Base-by-base conservation (phyloP, 2,888 invertebrate genomes). In the Mimumesa dahlbomi region DNA sequence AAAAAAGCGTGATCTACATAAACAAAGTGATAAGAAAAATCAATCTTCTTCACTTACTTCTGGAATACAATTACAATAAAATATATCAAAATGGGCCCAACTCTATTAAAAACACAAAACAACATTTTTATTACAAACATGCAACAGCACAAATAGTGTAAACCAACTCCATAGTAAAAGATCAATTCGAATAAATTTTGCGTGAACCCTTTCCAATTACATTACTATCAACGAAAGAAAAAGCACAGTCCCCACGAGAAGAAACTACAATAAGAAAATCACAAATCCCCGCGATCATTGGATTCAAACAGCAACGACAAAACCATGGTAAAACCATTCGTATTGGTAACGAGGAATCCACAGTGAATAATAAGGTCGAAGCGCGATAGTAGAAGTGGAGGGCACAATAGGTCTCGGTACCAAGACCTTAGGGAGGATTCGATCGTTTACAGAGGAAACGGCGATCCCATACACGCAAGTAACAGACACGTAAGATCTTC, bases 401-500 rank as follows among this genome's bases (percentile, higher is more conserved):
- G 42, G 31, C 53, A 61, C 16, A 52, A 40, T 19, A 19, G 25
- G 21, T 67, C 67, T 62, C 14, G 29, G 49, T 42, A 38, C 14
- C 36, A 6, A 6, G 43, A 63, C 34, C 45, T 62, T 36, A 21
- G 45, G 56, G 31, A 31, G 53, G 52, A 48, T 25, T 34, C 13
- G 45, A 29, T 38, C n/a, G 45, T 22, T 63, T 38, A 22, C 58
- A 61, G 34, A 50, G 57, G 67, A 71, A 71, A 46, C 48, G 56
- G 50, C 63, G 52, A 57, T 61, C 58, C 43, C 61, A 56, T 42
- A 58, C 49, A 64, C 42, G 36, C 61, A 18, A 19, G 62, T 45
- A 56, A 29, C 21, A 29, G 18, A 19, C 61, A 75, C 50, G 57
- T 58, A 53, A 66, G 69, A 45, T 58, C 63, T 59, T 74, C 42